phyloP scores from a whole-genome alignment of 2,113 vertebrate genomes.

The Fulmarus glacialis region DNA sequence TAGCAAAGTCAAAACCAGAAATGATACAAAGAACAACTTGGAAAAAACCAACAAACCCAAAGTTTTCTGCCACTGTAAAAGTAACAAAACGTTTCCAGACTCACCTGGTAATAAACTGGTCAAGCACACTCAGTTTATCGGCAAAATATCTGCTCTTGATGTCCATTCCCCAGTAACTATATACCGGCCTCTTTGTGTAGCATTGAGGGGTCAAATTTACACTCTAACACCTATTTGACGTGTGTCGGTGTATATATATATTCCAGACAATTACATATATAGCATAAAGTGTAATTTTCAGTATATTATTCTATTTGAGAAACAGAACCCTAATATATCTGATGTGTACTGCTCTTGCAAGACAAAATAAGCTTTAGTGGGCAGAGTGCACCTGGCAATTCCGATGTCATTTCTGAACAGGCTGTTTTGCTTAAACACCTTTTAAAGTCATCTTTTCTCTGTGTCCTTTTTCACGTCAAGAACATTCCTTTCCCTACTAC shows the following conservation, averaged over 20 bases:
- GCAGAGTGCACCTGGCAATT: fast-evolving
- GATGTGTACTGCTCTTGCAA: neutral
- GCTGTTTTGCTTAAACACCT: neutral
- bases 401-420: neutral
- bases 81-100: neutral
- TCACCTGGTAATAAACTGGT: neutral
- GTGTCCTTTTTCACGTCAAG: neutral
- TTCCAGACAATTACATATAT: neutral
- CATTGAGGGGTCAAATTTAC: neutral
- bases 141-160: neutral
- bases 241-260: fast-evolving
- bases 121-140: neutral
- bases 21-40: neutral
- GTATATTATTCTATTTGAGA: neutral
- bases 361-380: neutral
- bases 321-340: neutral
- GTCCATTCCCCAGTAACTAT: neutral
- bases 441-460: neutral
- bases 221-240: neutral
- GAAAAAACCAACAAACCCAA: fast-evolving
- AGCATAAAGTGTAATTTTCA: neutral
- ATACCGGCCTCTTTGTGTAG: neutral
- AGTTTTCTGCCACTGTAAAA: neutral
- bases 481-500: neutral
- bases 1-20: neutral